Conservation (phyloP, 2,888 invertebrate species). For the Cryptocephalus primarius region DNA sequence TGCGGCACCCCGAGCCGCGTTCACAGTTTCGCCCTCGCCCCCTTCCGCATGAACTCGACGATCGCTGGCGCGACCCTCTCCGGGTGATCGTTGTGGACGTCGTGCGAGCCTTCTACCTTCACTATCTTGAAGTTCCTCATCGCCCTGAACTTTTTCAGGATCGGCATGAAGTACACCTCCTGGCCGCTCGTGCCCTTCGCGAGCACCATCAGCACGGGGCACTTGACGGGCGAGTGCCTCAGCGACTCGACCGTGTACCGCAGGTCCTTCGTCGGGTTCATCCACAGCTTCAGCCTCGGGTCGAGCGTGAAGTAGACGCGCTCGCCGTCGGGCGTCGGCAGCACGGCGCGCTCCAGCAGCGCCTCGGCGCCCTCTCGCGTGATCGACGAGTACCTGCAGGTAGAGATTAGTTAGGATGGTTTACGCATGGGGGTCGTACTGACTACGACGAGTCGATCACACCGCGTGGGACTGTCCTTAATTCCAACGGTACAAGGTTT, state of each 20-base stretch:
- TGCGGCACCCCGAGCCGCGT: no score
- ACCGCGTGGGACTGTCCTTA: no score
- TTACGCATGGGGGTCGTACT: no score
- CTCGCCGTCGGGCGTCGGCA: constrained; percentile 30
- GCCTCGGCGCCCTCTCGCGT: constrained; percentile 38
- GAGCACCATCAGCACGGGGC: constrained; percentile 32
- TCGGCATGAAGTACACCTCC: constrained; percentile 9
- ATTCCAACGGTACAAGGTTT: no score
- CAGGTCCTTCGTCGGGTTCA: constrained; percentile 30
- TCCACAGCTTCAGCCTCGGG: constrained; percentile 36
- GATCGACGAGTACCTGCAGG: constrained; percentile 26
- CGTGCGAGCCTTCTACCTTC: constrained; percentile 46
- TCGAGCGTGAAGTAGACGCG: constrained; percentile 47
- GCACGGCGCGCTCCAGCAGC: constrained; percentile 38
- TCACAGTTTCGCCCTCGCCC: no score
- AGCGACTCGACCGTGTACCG: constrained; percentile 28
- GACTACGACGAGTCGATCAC: no score
- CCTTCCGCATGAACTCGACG: constrained; percentile 24
- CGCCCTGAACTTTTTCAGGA: constrained; percentile 1
- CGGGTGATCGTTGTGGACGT: constrained; percentile 50
- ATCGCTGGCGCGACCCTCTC: constrained; percentile 36
- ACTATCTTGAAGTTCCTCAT: constrained; percentile 21
- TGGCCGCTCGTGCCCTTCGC: constrained; percentile 14
- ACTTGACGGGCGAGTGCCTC: constrained; percentile 20
- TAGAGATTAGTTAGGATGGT: no score